These are phyloP conservation scores for Drosophila nebulosa DNA, from an alignment of 1,140 invertebrate genomes.

Conservation along the genomic window DNA sequence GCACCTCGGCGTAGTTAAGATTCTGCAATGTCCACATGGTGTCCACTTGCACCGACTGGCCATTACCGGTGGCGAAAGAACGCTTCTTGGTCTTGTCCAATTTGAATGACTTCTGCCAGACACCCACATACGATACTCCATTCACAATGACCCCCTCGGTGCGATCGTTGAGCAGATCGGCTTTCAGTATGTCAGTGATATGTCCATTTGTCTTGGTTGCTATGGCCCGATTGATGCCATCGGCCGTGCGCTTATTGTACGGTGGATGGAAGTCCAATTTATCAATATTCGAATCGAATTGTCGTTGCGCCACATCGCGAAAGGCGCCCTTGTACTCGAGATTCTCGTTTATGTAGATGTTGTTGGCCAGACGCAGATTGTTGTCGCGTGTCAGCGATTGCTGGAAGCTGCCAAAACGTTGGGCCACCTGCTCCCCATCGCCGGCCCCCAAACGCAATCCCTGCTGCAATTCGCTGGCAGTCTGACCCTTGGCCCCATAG, in stretches of 20 bases:
- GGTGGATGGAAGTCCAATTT: constrained; percentile 77
- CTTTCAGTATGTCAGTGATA: constrained; percentile 59
- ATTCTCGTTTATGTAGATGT: constrained; percentile 76
- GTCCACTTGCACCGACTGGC: constrained; percentile 63
- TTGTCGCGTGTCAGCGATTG: constrained; percentile 66
- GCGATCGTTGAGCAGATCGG: constrained; percentile 66
- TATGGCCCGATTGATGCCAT: constrained; percentile 65
- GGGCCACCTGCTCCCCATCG: constrained; percentile 65
- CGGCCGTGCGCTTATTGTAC: constrained; percentile 73
- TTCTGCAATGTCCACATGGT: constrained; percentile 76
- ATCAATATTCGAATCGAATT: constrained; percentile 73
- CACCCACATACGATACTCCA: constrained; percentile 52
- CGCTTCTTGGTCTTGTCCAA: constrained; percentile 59
- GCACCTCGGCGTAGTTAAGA: constrained; percentile 67
- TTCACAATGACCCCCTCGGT: constrained; percentile 75
- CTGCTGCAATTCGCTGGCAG: constrained; percentile 65
- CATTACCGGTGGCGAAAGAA: constrained; percentile 55
- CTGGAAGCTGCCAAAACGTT: constrained; percentile 63
- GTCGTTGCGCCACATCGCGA: constrained; percentile 66
- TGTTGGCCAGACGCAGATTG: constrained; percentile 70
- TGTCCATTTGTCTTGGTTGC: constrained; percentile 68
- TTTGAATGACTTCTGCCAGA: constrained; percentile 71
- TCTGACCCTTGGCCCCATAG: constrained; percentile 72
- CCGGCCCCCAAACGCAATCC: constrained; percentile 61
- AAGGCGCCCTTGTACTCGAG: constrained; percentile 74